Percentiles rank a stretch among this genome's conserved stretches.
Evolutionary conservation across 2,797 vertebrate genomes (phyloP).

Genomic region (Gobionotothen gibberifrons): DNA sequence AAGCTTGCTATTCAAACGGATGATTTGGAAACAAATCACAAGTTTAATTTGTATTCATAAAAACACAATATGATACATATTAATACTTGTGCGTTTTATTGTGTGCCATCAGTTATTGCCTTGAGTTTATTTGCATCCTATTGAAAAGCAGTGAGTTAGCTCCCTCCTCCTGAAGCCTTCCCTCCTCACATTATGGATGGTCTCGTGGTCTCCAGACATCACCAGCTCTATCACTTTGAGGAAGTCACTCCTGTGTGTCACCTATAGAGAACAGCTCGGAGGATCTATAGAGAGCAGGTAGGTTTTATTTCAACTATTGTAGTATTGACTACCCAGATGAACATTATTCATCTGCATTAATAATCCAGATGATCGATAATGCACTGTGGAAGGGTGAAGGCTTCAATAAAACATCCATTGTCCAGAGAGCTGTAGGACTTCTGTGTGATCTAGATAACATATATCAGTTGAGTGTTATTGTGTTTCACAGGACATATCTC

Average conservation of each 20-base stretch:
- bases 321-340: not conserved
- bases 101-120: not conserved
- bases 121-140: not conserved
- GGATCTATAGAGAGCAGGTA: constrained; percentile 41
- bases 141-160: constrained; percentile 1
- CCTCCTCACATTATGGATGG: constrained; percentile 9
- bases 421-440: not conserved
- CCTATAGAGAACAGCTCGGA: constrained; percentile 7
- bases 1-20: not conserved
- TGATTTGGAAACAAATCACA: not conserved
- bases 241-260: not conserved
- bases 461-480: not conserved
- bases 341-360: not conserved
- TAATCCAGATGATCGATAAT: not conserved
- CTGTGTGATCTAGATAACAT: not conserved
- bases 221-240: constrained; percentile 20
- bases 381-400: not conserved
- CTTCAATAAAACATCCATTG: not conserved
- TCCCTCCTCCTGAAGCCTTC: constrained; percentile 38
- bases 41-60: not conserved
- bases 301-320: constrained; percentile 17
- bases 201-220: constrained; percentile 23
- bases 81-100: not conserved
- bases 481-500: too few relatives aligned
- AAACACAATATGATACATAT: not conserved